Base-by-base conservation (phyloP, 1,140 invertebrate genomes). In the Drosophila trapezifrons region DNA sequence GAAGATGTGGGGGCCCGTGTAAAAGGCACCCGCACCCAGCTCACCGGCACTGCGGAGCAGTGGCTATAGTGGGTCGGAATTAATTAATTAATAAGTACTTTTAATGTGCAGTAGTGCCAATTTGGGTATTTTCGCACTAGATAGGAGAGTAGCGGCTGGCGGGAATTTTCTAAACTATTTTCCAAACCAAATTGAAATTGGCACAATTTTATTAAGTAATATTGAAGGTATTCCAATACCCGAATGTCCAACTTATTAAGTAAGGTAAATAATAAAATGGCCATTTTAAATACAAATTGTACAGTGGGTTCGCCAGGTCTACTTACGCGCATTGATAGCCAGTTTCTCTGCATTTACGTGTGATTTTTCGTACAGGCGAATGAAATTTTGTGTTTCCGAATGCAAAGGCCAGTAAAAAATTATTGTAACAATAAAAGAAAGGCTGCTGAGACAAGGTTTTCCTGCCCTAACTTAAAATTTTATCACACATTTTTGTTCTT, bases 331-430 rank as follows among this genome's bases (percentile, higher is more conserved):
- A 86, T 47, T 25, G 58, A 76, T 0, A 78, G n/a, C 0, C 65
- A 70, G 45, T 27, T 80, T 59, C 64, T 76, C 20, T 79, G 83
- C 83, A 86, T 86, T 73, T 76, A 73, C 10, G 8, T 22, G 27
- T n/a, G 9, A 47, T 38, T 58, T 63, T 22, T 40, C 47, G 9
- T 10, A 22, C 13, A 10, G 18, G 18, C 3, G 9, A 51, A 70
- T 18, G 0, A 52, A 46, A 78, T 71, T 32, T 52, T 57, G 15
- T 45, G 42, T 7, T 42, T 62, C 43, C 43, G 18, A 77, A 18
- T 4, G 2, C 15, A 20, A 51, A 32, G 9, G 17, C 3, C 17
- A 15, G 42, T 9, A 20, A 13, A 35, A 18, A 35, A 8, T 13
- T 10, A 7, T 46, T 29, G 1, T 0, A 32, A 12, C 9, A 32